A percentile compares a stretch with the other conserved stretches of the same genome.
phyloP scores from a whole-genome alignment of 2,888 invertebrate genomes.

The Drosophila recens region DNA sequence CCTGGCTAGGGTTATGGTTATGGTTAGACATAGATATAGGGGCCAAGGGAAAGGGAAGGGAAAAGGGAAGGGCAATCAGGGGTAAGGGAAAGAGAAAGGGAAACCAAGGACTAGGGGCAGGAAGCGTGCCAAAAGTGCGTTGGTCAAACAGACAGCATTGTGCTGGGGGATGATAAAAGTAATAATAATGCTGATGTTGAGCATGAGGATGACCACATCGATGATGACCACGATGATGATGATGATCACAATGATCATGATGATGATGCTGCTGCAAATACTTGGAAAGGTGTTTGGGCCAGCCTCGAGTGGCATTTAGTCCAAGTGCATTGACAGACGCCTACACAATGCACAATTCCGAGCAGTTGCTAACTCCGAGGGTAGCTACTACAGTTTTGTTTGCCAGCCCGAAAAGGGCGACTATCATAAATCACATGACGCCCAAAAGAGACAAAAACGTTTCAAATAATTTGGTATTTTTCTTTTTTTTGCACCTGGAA shows the following conservation, averaged over 20 bases:
- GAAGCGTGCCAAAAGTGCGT: conserved; percentile 77
- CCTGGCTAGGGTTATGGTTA: conserved; percentile 48
- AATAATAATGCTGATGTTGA: conserved; percentile 16
- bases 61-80: background rate
- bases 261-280: conserved; percentile 35
- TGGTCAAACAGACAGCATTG: conserved; percentile 61
- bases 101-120: conserved; percentile 7
- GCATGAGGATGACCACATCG: conserved; percentile 59
- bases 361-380: conserved; percentile 56
- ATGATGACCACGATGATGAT: conserved; percentile 22
- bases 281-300: conserved; percentile 54
- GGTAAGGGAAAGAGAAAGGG: background rate
- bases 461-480: background rate
- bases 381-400: conserved; percentile 7
- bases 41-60: conserved; percentile 25
- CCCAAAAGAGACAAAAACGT: conserved; percentile 10
- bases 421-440: conserved; percentile 70
- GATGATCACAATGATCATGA: conserved; percentile 19
- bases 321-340: conserved; percentile 70
- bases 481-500: conserved; percentile 69
- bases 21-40: conserved; percentile 32
- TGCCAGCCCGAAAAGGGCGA: conserved; percentile 38
- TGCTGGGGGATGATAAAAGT: conserved; percentile 48
- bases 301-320: conserved; percentile 62
- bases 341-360: conserved; percentile 63